Evolutionary conservation across 2,888 invertebrate genomes (phyloP).

Genomic region (Balanococcus diminutus): DNA sequence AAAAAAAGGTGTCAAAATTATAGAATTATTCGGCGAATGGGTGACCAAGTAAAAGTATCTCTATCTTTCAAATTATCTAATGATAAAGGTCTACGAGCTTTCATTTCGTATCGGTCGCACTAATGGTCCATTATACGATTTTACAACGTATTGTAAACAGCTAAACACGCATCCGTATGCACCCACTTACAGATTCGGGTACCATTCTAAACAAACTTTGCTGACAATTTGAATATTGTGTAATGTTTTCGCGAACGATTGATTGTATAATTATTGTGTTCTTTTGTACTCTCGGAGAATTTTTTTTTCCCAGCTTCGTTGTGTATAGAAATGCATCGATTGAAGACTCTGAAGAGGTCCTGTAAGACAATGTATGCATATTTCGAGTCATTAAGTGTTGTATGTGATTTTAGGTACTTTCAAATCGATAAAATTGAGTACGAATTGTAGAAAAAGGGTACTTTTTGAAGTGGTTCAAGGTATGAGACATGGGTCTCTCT

Average conservation of each 20-base stretch:
- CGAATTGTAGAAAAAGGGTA: not conserved
- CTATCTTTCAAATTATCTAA: not conserved
- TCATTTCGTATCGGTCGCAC: conserved; percentile 11
- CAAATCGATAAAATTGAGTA: not conserved
- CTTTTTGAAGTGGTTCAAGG: conserved; percentile 9
- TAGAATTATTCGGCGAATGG: not conserved
- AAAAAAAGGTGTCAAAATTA: conserved; percentile 17
- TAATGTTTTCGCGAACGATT: not conserved
- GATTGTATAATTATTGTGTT: not conserved
- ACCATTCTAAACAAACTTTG: conserved; percentile 22
- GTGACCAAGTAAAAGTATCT: not conserved
- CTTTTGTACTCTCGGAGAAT: not conserved
- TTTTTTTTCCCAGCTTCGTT: not conserved
- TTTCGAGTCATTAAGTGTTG: not conserved
- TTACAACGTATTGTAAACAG: conserved; percentile 16
- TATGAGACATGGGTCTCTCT: not conserved
- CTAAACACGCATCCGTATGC: not conserved
- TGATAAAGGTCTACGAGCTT: not conserved
- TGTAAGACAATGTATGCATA: not conserved
- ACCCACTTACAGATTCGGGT: not conserved
- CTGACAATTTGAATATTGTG: conserved; percentile 31
- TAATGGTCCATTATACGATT: conserved; percentile 13
- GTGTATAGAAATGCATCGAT: not conserved
- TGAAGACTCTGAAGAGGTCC: not conserved
- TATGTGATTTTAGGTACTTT: not conserved